Percentiles rank a stretch among this genome's conserved stretches.
These are phyloP conservation scores for Typhlichthys eigenmanni DNA, from an alignment of 2,797 vertebrate species.

Conservation along the genomic window DNA sequence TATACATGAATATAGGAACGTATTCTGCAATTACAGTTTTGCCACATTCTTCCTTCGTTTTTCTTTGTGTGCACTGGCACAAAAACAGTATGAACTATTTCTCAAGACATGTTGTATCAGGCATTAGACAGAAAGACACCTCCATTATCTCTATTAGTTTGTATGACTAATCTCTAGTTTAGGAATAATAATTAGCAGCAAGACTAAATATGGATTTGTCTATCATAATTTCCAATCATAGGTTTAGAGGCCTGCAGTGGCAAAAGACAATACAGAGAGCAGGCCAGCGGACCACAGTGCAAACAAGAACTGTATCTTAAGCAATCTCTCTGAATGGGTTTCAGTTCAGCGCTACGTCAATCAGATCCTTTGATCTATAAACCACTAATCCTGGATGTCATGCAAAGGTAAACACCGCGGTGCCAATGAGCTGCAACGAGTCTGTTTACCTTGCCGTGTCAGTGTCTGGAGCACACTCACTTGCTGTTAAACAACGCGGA, in stretches of 20 bases:
- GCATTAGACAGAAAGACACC: too few relatives aligned
- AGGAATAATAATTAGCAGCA: too few relatives aligned
- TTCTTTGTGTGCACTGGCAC: neutral
- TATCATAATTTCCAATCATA: neutral
- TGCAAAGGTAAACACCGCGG: constrained; percentile 7
- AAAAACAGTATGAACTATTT: neutral
- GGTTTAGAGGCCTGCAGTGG: neutral
- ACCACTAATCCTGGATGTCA: constrained; percentile 11
- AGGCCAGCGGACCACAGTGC: neutral
- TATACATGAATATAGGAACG: too few relatives aligned
- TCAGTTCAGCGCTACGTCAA: constrained; percentile 3
- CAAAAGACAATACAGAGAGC: neutral
- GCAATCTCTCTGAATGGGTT: neutral
- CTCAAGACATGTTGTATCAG: too few relatives aligned
- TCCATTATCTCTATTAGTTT: too few relatives aligned
- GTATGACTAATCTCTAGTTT: too few relatives aligned
- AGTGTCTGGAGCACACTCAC: neutral
- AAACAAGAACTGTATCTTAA: neutral
- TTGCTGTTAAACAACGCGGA: too few relatives aligned
- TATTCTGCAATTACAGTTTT: too few relatives aligned
- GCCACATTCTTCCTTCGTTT: neutral
- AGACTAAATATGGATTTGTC: too few relatives aligned
- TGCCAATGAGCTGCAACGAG: constrained; percentile 10
- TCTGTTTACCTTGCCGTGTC: constrained; percentile 9
- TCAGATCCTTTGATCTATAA: neutral